Evolutionary conservation across 2,888 invertebrate species (phyloP), one percentile per base, ranked within the genome.

Genomic region (Drosophila aldrichi): DNA sequence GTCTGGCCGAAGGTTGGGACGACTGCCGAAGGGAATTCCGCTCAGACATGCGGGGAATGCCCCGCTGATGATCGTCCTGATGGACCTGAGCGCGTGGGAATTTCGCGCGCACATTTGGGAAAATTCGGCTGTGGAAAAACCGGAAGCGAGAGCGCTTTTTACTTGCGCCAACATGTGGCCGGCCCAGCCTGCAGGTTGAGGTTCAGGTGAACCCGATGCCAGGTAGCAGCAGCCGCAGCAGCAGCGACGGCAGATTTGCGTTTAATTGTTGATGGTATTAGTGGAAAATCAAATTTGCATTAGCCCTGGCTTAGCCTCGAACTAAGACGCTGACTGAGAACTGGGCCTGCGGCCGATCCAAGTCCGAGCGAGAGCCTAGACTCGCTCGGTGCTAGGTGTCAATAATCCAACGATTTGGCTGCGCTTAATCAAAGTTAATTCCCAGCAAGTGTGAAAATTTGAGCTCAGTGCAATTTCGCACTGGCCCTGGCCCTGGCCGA

Each of bases 241-340:
- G 16, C 56, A 48, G 36, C 32, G 62, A 64, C 57, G 65, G 82
- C 57, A 63, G 84, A 74, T 78, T 83, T 77, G 61, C 58, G 60
- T 74, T 87, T 84, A 89, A 90, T 91, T 91, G 90, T 89, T 91
- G 86, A 87, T 90, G 90, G 89, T 74, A 81, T 91, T 91, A 82
- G 78, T 73, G 78, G 74, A 78, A 88, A 89, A 90, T 90, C 83
- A 91, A 90, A 83, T 84, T 81, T 79, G 64, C 61, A 74, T 81
- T 81, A 69, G 77, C 68, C 62, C 46, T 36, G 41, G 72, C 54
- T 63, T 48, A 64, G 25, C 18, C 49, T 9, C 10, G 44, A 22
- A 18, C 48, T 46, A 43, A 52, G 25, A 22, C 48, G 40, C 34
- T 48, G 41, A 32, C 57, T 29, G 34, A 14, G n/a, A 46, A 43